Base-by-base conservation (phyloP, 2,797 vertebrate genomes). In the Sebastes trivittatus region DNA sequence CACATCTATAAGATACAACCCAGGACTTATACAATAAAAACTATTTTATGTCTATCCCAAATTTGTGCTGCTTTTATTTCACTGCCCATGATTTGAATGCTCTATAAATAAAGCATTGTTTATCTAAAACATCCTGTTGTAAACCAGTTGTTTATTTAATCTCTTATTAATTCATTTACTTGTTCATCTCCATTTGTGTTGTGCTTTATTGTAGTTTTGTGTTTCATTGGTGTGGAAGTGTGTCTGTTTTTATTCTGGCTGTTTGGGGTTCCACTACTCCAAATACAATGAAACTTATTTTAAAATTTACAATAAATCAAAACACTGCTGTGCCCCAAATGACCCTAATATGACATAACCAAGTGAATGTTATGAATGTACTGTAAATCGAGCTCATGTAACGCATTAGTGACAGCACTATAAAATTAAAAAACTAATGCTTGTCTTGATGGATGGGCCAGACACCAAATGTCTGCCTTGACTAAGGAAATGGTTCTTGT, bases 401-500 rank as follows among this genome's bases (percentile, higher is more conserved):
- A 94, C 87, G 49, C 75, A 81, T 87, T 84, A 85, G 76, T 94
- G 92, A 92, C 92, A 85, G 90, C 91, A 93, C 91, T 92, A 93
- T 95, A 93, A 95, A 94, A 95, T 94, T 94, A 93, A 93, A 52
- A 95, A 95, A 93, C 92, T 93, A 95, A 95, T 95, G 92, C 93
- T 94, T 91, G 87, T 91, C 90, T 93, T 96, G 95, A 96, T 95
- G 90, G 93, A 96, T 96, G 86, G 87, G 81, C 82, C 81, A 74
- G 92, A 94, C 88, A 92, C 87, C 87, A 91, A 95, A 93, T 95
- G 94, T 95, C 95, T 95, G 94, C 90, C 91, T 93, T 89, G 87
- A 90, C 91, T 90, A 91, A 95, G 95, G 95, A 96, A 96, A 96
- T 95, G 93, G 95, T 94, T 95, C 94, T 95, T 91, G 93, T 94